Conservation (phyloP, 2,113 vertebrate species). For the Rhegmatorhina hoffmannsi region DNA sequence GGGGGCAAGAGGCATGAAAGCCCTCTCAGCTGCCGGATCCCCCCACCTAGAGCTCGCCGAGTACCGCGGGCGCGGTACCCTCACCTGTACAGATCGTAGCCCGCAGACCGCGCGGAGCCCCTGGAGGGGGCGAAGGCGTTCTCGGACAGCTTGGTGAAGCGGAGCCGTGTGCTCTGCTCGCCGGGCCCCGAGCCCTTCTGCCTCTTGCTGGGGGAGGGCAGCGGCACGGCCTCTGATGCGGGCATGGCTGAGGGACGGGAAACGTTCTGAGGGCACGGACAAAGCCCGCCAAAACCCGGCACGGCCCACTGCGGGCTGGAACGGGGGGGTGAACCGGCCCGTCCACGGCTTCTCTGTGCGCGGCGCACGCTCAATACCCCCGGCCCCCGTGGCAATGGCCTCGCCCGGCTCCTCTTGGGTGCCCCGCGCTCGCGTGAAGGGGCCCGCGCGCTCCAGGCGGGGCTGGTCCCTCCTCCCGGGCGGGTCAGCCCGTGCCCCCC, state of each 20-base stretch:
- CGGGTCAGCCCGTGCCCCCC: no score
- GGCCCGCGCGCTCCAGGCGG: neutral
- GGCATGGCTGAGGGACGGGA: constrained; percentile 74
- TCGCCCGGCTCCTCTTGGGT: neutral
- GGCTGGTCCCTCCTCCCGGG: neutral
- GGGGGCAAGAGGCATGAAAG: rapidly evolving
- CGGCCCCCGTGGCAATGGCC: neutral
- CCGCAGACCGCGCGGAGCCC: constrained; percentile 88
- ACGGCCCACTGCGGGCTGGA: neutral
- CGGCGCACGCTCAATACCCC: rapidly evolving
- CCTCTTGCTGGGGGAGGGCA: constrained; percentile 77
- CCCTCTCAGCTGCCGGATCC: neutral
- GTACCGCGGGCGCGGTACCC: rapidly evolving
- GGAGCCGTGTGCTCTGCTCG: constrained; percentile 18
- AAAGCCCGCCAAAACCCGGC: neutral
- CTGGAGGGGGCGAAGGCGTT: constrained; percentile 84
- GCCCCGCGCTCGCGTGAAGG: neutral
- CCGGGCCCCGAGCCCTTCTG: neutral
- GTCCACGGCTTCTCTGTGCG: rapidly evolving
- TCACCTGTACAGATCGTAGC: constrained; percentile 95
- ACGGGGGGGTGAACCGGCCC: neutral
- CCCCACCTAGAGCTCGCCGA: no score
- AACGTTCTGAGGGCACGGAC: neutral
- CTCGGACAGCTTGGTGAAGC: constrained; percentile 87
- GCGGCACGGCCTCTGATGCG: constrained; percentile 40